Base-by-base conservation (phyloP, 2,888 invertebrate genomes). In the Melieria picta region DNA sequence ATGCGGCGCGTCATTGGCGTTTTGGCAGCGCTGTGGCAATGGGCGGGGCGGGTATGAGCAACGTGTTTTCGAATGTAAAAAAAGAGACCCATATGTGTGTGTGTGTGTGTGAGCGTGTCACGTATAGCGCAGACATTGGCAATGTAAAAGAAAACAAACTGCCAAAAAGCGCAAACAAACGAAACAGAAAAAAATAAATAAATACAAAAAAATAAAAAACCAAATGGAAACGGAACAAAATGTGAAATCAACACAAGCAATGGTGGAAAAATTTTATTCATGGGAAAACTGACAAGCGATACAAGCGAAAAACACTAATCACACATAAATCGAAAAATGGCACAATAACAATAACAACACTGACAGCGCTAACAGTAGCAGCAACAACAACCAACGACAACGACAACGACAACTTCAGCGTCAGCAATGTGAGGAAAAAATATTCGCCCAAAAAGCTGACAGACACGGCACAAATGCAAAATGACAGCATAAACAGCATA, bases 281-380 rank as follows among this genome's bases (percentile, higher is more conserved):
- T 76, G 82, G 80, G 80, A 80, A 30, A 30, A 80, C 80, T 80
- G 80, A 80, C 82, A 80, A 77, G 78, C 76, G 77, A 80, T 75
- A 77, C 78, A 80, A 76, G 77, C 79, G 80, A 68, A 47, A 30
- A 72, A 73, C 72, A 80, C 78, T 77, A 80, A 80, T 78, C 80
- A 74, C 78, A 81, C 72, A 77, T 74, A 78, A 76, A 78, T 77
- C 76, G 74, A 75, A 76, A 76, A 74, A 74, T 79, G 77, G 74
- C 77, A 79, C 71, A 52, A 52, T 72, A 74, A 76, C 72, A 74
- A 68, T 61, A 60, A 50, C 58, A 30, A 30, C 30, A 30, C 30
- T 30, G 30, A 30, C 30, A 30, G 30, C 30, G 30, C 30, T 46
- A 55, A 4, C 52, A 69, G n/a, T 55, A 74, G 58, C 76, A 74